Base-by-base conservation (phyloP, 2,797 vertebrate species). In the Myotis planiceps region DNA sequence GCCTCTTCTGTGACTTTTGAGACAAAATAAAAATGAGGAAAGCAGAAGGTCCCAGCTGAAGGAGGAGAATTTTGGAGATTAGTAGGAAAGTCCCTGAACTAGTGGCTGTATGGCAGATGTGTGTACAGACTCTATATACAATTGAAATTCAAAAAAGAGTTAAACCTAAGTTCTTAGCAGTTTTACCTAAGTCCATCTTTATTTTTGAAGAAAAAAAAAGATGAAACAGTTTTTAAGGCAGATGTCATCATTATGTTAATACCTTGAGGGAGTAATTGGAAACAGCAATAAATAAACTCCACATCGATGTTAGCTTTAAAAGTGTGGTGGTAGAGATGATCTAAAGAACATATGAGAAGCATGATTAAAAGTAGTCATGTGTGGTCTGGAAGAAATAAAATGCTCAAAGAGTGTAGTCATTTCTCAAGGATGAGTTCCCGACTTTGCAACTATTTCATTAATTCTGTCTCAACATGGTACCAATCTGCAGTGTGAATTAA, bases 351-450 rank as follows among this genome's bases (percentile, higher is more conserved):
- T 68, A 32, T 78, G 91, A 97, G 47, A 15, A 95, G 4, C 71
- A 51, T 78, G 86, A 84, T 89, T 89, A 85, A 82, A 94, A 82
- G n/a, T 76, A 79, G 42, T 84, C 79, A 72, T 93, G 71, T 96
- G 76, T 96, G 86, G 88, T 97, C 96, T 96, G 75, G 47, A 96
- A 78, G 91, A 94, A 94, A 92, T 80, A 93, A 92, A 96, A 80
- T 80, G 39, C 74, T 92, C 74, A 68, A 25, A 80, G 74, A 74
- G 32, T 81, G 75, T 32, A 80, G 8, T 65, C n/a, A 51, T 80
- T 95, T 60, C 68, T 95, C n/a, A 88, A 65, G 63, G 66, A 89
- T 86, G 55, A 96, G 71, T 74, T 39, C 53, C 90, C 68, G 37
- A 81, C 75, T 94, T 93, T 86, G 86, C 42, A 84, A 96, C 83